Conservation (phyloP, 2,888 invertebrate genomes). For the Fragum sueziense region DNA sequence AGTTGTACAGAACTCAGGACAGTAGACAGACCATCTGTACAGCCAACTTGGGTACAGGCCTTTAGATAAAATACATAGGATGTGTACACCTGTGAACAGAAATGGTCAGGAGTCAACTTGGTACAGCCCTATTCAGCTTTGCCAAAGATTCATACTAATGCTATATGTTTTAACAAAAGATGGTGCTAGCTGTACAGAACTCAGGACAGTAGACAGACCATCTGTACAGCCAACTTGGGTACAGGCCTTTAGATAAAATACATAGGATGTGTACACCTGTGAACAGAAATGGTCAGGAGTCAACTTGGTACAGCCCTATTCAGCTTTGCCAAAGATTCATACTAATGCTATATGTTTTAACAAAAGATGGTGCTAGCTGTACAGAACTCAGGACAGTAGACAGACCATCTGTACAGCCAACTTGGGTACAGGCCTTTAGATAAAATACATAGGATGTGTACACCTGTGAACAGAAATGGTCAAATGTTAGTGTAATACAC, state of each 20-base stretch:
- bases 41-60: constrained; percentile 79
- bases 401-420: constrained; percentile 76
- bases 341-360: too few relatives aligned
- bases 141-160: too few relatives aligned
- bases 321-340: too few relatives aligned
- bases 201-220: constrained; percentile 67
- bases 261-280: constrained; percentile 80
- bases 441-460: constrained; percentile 79
- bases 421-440: constrained; percentile 77
- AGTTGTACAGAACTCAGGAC: constrained; percentile 77
- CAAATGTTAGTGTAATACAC: too few relatives aligned
- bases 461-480: constrained; percentile 68
- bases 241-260: constrained; percentile 77
- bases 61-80: constrained; percentile 75
- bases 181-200: constrained; percentile 79
- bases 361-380: constrained; percentile 77
- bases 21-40: constrained; percentile 70
- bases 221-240: constrained; percentile 77
- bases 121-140: too few relatives aligned
- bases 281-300: background rate
- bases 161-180: constrained; percentile 70
- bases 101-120: too few relatives aligned
- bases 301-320: too few relatives aligned
- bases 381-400: constrained; percentile 72
- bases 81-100: constrained; percentile 77